A percentile compares a stretch with the other conserved stretches of the same genome.
phyloP scores from a whole-genome alignment of 2,797 vertebrate genomes.

The Tinamus major region DNA sequence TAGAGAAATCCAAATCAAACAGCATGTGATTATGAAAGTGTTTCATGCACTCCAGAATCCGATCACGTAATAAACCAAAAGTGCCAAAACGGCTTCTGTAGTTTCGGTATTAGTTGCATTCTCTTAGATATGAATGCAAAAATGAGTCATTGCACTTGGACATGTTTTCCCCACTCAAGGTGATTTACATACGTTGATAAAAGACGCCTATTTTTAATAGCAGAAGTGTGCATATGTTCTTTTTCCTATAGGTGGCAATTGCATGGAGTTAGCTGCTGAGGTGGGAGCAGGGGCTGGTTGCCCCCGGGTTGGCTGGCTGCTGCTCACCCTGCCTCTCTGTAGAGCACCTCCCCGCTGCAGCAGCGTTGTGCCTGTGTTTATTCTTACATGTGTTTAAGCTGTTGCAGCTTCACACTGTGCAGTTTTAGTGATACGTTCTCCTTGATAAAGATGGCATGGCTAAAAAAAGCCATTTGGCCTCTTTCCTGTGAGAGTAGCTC shows the following conservation, averaged over 20 bases:
- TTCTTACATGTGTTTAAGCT: not conserved
- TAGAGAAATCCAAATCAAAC: constrained; percentile 41
- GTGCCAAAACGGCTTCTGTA: not conserved
- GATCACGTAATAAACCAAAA: constrained; percentile 35
- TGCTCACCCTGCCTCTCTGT: not conserved
- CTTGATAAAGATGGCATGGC: not conserved
- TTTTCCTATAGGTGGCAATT: not conserved
- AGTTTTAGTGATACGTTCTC: not conserved
- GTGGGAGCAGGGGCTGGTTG: not conserved
- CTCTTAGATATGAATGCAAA: constrained; percentile 41
- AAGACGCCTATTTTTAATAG: constrained; percentile 57
- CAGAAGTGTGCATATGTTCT: not conserved
- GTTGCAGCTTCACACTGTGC: not conserved
- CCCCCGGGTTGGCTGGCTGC: not conserved
- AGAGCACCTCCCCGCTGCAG: not conserved
- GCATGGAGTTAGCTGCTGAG: rapidly evolving
- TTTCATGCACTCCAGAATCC: not conserved
- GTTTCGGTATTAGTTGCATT: constrained; percentile 7
- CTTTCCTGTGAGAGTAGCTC: not conserved
- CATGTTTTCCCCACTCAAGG: constrained; percentile 26
- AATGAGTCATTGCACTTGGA: constrained; percentile 61
- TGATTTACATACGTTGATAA: constrained; percentile 53
- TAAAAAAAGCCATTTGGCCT: not conserved
- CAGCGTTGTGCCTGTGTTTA: rapidly evolving
- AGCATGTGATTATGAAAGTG: constrained; percentile 35